Base-by-base conservation (phyloP, 1,140 invertebrate genomes). In the Branchinecta lynchi region DNA sequence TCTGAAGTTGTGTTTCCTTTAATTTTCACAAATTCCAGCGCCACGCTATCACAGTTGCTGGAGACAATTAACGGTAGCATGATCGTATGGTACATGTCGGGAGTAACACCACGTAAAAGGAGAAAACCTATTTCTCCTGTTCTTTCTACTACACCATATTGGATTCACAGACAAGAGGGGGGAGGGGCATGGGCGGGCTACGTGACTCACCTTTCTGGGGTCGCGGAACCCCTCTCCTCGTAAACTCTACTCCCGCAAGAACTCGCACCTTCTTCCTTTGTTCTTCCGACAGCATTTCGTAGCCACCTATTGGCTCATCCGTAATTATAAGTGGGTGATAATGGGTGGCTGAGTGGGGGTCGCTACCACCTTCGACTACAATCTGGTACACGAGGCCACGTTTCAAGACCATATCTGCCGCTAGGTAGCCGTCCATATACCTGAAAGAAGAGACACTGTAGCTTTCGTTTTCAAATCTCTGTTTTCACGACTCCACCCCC, bases 321-420 rank as follows among this genome's bases (percentile, higher is more conserved):
- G 92, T 93, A 70, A 97, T 89, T 66, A 96, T 91, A 45, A 97
- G 80, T 8, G 93, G 93, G 82, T 97, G 93, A 79, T 96, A 96
- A 75, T 86, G 84, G 66, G 89, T 85, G 0, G 90, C 81, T 72
- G 89, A 92, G 76, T 93, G 89, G 6, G 91, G 90, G 81, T 95
- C 90, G 75, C 93, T 92, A 1, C 92, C 92, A 44, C 92, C 92
- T 70, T 85, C 82, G 43, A 93, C 86, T 65, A 77, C 83, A 74
- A 95, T 93, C 10, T 83, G 86, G 79, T 96, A 96, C 0, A 86
- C 89, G 10, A 92, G 80, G 10, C 91, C 91, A 68, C 93, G 79
- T 73, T 90, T 85, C 66, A 97, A 79, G 82, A 89, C 93, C 45
- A 96, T 77, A 76, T 94, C 90, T 0, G 93, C 92, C 32, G 86